Percentiles rank a stretch among this genome's conserved stretches.
Evolutionary conservation across 1,140 invertebrate species (phyloP).

Genomic region (Drosophila arawakana): DNA sequence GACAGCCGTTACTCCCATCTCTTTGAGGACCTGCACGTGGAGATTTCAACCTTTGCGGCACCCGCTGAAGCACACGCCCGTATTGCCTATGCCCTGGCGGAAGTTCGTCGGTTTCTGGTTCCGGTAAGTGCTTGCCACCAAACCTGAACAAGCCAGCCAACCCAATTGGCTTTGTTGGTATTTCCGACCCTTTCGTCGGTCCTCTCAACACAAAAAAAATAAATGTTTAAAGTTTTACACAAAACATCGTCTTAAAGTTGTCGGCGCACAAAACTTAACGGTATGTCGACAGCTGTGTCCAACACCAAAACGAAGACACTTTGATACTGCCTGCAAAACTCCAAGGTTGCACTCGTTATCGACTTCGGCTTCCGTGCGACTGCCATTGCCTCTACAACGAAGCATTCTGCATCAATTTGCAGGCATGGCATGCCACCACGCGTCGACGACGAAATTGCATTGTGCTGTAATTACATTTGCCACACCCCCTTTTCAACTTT

Average conservation of each 20-base stretch:
- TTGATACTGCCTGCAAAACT: constrained; percentile 6
- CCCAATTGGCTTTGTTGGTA: constrained; percentile 43
- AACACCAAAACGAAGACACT: constrained; percentile 10
- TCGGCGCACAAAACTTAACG: constrained; percentile 43
- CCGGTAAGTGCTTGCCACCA: constrained; percentile 86
- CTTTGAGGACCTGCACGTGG: constrained; percentile 95
- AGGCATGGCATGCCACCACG: constrained; percentile 40
- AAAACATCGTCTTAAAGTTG: constrained; percentile 63
- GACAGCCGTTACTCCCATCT: constrained; percentile 96
- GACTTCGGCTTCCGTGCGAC: constrained; percentile 70
- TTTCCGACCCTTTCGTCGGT: constrained; percentile 22
- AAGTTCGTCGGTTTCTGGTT: constrained; percentile 91
- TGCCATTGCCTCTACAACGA: background rate
- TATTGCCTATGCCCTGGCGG: constrained; percentile 92
- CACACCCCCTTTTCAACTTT: constrained; percentile 36
- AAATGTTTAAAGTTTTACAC: constrained; percentile 14
- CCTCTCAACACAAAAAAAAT: background rate
- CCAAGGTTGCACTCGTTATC: constrained; percentile 77
- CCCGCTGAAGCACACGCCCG: constrained; percentile 95
- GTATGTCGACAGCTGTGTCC: constrained; percentile 14
- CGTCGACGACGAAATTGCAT: constrained; percentile 74
- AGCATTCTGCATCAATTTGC: constrained; percentile 7
- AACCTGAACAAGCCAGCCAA: background rate
- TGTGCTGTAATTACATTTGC: constrained; percentile 82
- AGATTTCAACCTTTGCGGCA: constrained; percentile 93